These are phyloP conservation scores for Temnothorax ravouxi DNA, from an alignment of 2,888 invertebrate species.

Conservation along the genomic window DNA sequence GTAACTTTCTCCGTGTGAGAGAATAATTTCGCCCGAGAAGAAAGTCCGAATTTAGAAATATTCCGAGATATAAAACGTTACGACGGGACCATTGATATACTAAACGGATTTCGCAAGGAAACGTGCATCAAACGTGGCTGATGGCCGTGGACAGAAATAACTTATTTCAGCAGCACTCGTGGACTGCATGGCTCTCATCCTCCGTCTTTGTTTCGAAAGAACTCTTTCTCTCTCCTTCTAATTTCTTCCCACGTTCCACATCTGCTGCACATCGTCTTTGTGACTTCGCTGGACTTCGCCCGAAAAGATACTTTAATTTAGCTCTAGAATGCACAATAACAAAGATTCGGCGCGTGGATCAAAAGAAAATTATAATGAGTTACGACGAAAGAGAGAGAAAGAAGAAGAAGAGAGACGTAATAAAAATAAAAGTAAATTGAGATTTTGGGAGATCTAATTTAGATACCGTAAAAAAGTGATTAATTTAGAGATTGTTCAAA, in stretches of 20 bases:
- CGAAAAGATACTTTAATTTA: conserved; percentile 37
- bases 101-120: conserved; percentile 80
- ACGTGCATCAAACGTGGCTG: conserved; percentile 73
- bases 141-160: conserved; percentile 77
- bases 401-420: background rate
- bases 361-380: background rate
- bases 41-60: conserved; percentile 63
- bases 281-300: conserved; percentile 32
- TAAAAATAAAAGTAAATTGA: conserved; percentile 1
- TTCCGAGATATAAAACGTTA: conserved; percentile 61
- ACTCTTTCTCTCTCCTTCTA: conserved; percentile 11
- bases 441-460: background rate
- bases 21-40: conserved; percentile 29
- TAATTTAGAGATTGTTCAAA: background rate
- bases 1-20: background rate
- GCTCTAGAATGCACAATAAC: conserved; percentile 3
- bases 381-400: background rate
- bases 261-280: conserved; percentile 19
- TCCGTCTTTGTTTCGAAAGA: conserved; percentile 29
- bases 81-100: conserved; percentile 72
- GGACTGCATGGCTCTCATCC: conserved; percentile 67
- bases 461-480: background rate
- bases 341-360: background rate
- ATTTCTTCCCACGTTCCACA: conserved; percentile 27
- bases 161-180: conserved; percentile 67